These are phyloP conservation scores for Melieria omissa DNA, from an alignment of 2,888 invertebrate genomes.

Conservation along the genomic window DNA sequence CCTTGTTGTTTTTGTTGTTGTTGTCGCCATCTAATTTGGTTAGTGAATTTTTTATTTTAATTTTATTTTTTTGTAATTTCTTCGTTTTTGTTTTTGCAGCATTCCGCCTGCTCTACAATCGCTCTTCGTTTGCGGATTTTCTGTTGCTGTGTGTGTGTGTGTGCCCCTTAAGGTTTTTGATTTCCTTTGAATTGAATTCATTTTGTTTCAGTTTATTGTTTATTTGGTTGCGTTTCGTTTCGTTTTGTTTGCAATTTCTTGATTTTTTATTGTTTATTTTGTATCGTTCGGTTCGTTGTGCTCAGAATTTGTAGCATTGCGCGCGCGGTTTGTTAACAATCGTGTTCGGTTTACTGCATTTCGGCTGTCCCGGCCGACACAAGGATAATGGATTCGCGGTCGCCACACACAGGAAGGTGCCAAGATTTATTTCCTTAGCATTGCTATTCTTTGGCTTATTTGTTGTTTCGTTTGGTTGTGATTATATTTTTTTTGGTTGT, in stretches of 20 bases:
- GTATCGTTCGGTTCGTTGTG: not conserved
- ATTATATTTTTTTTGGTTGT: no score
- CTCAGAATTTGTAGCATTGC: not conserved
- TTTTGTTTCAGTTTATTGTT: not conserved
- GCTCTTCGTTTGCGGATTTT: slow-evolving; percentile 1
- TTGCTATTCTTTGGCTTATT: no score
- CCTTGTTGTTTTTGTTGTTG: slow-evolving; percentile 10
- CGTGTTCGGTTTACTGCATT: no score
- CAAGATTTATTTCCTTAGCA: no score
- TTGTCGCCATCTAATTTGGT: slow-evolving; percentile 28
- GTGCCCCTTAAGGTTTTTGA: not conserved
- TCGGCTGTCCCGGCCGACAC: no score
- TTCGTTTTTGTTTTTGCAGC: not conserved
- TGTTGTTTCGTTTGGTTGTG: no score
- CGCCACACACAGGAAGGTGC: no score
- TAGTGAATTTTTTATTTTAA: slow-evolving; percentile 20
- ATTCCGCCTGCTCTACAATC: not conserved
- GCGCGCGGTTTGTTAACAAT: not conserved
- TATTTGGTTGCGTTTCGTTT: no score
- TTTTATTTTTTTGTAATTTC: not conserved
- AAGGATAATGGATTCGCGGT: no score
- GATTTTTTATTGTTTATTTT: no score
- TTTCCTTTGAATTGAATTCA: no score
- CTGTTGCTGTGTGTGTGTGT: not conserved
- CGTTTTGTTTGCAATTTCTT: no score